Evolutionary conservation across 2,797 vertebrate genomes (phyloP), one percentile per base, ranked within the genome.

Genomic region (Pogonophryne albipinna): DNA sequence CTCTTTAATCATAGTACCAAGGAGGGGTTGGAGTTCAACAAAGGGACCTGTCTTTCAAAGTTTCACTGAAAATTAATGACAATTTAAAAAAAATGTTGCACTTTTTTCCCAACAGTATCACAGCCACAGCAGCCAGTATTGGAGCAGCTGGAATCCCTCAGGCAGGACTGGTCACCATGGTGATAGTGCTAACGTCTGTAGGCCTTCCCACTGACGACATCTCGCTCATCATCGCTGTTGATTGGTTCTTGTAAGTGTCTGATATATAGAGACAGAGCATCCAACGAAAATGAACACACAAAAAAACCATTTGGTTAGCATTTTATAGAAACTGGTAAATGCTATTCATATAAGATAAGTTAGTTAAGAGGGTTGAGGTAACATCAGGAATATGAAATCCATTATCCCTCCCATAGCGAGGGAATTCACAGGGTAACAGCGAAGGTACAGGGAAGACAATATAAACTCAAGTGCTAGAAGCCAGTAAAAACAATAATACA

Each of bases 71-170:
- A 23, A 20, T 75, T 3, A 49, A 20, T 11, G 34, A 38, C 8
- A 0, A 15, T 61, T 74, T 73, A 11, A 11, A 51, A 44, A 67
- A 57, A 16, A 53, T 7, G 19, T 14, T 23, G 49, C 17, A 8
- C 4, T 27, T 53, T 64, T 34, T 84, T 31, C 47, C 19, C 52
- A 23, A 90, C 92, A 99, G 98, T 80, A 99, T 99, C 88, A 99
- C 98, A 2, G 97, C 98, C 79, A 99, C 98, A 9, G 98, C 98
- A 17, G 97, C 98, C 76, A 99, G 98, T 71, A 99, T 99, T 8
- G 98, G 98, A 59, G 98, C 98, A 76, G 98, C 98, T 62, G 98
- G 98, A 58, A 99, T 99, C 89, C 98, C 98, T 76, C 98, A 99
- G 90, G 98, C 98, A 0, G 98, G 98, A n/a, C 93, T 99, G 75